Base-by-base conservation (phyloP, 2,888 invertebrate species). In the Cordilura impudica region DNA sequence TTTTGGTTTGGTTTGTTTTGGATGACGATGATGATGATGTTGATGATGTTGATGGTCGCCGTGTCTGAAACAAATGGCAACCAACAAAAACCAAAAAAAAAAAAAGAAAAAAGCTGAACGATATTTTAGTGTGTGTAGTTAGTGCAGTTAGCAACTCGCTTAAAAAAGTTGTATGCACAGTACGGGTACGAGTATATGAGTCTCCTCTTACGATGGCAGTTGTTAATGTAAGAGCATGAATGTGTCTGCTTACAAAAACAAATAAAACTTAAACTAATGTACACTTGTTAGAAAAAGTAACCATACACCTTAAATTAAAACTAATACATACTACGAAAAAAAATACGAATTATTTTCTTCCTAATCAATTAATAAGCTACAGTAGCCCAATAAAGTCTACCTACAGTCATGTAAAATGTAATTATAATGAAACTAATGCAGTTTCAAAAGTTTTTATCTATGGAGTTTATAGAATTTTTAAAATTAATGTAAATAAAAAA, bases 21-120 rank as follows among this genome's bases (percentile, higher is more conserved):
- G 45, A 31, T 21, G 61, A 66, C 60, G 67, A 78, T 67, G 61
- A 60, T 39, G 63, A 47, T 60, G 23, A 39, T 45, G 73, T 47
- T 45, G 63, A 43, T 63, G 67, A 21, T 72, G 74, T 18, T 19
- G 51, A 51, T 43, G 58, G 63, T 70, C 63, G 69, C 56, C 54
- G 39, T 56, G 75, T 56, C 61, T 75, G 29, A 69, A 75, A 56
- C 63, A 75, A 75, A 75, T 75, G 26, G n/a, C 61, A 75, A 75
- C 43, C 61, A 63, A 69, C 45, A 23, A 60, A 73, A 53, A 7
- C 29, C 39, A 65, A 65, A 16, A 6, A 19, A 45, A 43, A 29
- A 4, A 1, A 47, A 10, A 35, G 4, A 39, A 39, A 39, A n/a
- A 12, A 39, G 35, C 12, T 12, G 35, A 39, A 39, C 4, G 10